phyloP scores from a whole-genome alignment of 2,888 invertebrate genomes.

The Plagodis dolabraria region DNA sequence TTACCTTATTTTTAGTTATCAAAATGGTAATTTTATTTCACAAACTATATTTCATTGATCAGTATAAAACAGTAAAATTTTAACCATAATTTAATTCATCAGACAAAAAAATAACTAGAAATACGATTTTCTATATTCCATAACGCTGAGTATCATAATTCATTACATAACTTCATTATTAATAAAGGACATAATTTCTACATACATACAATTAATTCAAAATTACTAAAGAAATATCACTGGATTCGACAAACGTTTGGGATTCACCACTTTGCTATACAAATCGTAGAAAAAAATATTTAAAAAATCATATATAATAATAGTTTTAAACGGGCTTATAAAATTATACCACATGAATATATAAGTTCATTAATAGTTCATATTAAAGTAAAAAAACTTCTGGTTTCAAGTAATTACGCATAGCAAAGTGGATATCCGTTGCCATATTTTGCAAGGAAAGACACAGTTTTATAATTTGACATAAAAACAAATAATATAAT shows the following conservation, averaged over 20 bases:
- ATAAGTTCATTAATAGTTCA: too few relatives aligned
- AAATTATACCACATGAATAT: too few relatives aligned
- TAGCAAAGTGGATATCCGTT: not conserved
- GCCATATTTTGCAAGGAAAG: not conserved
- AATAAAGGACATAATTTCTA: slow-evolving; percentile 35
- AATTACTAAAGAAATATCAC: slow-evolving; percentile 38
- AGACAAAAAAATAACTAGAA: slow-evolving; percentile 25
- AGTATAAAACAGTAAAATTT: slow-evolving; percentile 28
- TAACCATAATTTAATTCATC: slow-evolving; percentile 45
- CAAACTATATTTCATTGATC: not conserved
- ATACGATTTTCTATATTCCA: slow-evolving; percentile 48
- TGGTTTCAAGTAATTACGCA: not conserved
- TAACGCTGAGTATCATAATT: slow-evolving; percentile 51
- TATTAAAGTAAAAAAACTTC: too few relatives aligned
- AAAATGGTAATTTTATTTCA: too few relatives aligned
- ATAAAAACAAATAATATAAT: too few relatives aligned
- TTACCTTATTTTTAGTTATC: too few relatives aligned
- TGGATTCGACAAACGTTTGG: slow-evolving; percentile 22
- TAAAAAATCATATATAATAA: not conserved
- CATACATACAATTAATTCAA: slow-evolving; percentile 35
- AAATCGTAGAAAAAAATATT: not conserved
- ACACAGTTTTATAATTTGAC: not conserved
- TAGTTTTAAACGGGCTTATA: too few relatives aligned
- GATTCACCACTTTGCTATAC: slow-evolving; percentile 27
- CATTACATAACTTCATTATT: slow-evolving; percentile 49